Evolutionary conservation across 2,797 vertebrate species (phyloP).

Genomic region (Chanos chanos): DNA sequence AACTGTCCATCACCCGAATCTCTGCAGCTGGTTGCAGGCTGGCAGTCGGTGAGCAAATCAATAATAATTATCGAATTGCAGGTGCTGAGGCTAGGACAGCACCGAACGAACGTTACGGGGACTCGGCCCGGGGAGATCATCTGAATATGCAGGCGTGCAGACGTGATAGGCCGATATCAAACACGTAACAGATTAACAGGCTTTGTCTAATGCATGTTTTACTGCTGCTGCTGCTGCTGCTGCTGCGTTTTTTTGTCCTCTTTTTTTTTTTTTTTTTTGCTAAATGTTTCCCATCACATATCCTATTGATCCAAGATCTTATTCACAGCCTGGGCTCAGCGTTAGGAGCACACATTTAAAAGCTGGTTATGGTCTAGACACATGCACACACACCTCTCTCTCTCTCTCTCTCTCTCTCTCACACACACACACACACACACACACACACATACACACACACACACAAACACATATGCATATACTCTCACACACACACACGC

Average conservation of each 20-base stretch:
- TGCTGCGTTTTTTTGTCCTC: background rate
- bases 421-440: background rate
- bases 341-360: background rate
- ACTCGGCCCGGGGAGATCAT: conserved; percentile 60
- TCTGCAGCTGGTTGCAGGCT: conserved; percentile 77
- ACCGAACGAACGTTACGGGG: conserved; percentile 75
- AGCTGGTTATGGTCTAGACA: background rate
- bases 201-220: conserved; percentile 15
- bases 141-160: conserved; percentile 55
- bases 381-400: background rate
- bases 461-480: background rate
- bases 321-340: background rate
- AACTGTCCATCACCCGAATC: conserved; percentile 86
- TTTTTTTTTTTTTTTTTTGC: conserved; percentile 1
- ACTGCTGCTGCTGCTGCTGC: too few species aligned
- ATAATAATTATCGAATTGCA: conserved; percentile 95
- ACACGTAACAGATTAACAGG: conserved; percentile 4
- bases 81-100: conserved; percentile 78
- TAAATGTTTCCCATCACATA: conserved; percentile 22
- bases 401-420: background rate
- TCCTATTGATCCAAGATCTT: conserved; percentile 15
- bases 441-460: background rate
- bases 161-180: conserved; percentile 1
- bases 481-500: conserved; percentile 19
- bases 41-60: conserved; percentile 91